These are phyloP conservation scores for Platycercus adscitus DNA, from an alignment of 2,113 vertebrate species.

Conservation along the genomic window DNA sequence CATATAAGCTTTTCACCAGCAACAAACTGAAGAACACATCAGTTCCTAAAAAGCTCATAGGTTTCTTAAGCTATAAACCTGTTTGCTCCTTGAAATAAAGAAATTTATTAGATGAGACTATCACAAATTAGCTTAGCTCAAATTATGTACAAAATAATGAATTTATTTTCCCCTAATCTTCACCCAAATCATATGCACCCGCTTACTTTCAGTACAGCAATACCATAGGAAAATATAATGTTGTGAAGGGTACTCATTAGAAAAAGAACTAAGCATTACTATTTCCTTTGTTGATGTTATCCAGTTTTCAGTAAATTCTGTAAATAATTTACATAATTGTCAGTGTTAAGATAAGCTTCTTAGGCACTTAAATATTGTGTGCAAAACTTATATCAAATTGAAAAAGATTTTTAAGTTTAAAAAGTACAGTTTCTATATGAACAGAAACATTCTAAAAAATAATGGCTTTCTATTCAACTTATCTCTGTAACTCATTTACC, in stretches of 20 bases:
- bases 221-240: not conserved
- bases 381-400: not conserved
- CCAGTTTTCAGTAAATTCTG: not conserved
- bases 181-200: not conserved
- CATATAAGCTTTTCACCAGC: not conserved
- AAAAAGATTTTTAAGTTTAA: not conserved
- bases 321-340: not conserved
- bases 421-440: not conserved
- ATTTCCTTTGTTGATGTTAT: not conserved
- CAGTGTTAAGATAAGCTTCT: not conserved
- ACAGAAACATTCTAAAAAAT: slow-evolving; percentile 9
- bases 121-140: not conserved
- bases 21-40: not conserved
- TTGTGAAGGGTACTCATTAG: not conserved
- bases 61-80: not conserved
- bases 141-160: not conserved
- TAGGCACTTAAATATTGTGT: not conserved
- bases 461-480: not conserved
- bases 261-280: not conserved
- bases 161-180: not conserved
- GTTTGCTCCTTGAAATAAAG: not conserved
- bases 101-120: not conserved
- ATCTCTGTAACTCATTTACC: not conserved
- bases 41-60: not conserved
- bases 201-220: not conserved